Percentiles rank a stretch among this genome's conserved stretches.
Evolutionary conservation across 2,113 vertebrate species (phyloP).

Genomic region (Triplophysa rosa): DNA sequence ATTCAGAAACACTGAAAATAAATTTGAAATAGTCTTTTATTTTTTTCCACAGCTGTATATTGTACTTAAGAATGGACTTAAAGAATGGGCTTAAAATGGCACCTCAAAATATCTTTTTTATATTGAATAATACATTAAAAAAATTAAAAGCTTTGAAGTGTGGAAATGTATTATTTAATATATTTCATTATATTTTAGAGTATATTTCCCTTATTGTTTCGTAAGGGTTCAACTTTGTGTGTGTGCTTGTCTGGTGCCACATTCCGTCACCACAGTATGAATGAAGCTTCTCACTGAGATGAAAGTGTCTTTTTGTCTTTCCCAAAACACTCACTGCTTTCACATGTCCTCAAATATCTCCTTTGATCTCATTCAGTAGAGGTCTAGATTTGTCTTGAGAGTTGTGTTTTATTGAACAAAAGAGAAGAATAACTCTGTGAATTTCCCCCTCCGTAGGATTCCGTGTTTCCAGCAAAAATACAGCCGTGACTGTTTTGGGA

Average conservation of each 20-base stretch:
- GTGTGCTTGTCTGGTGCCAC: not conserved
- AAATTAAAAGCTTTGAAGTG: no score
- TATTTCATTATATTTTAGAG: no score
- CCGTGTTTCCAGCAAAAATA: conserved; percentile 37
- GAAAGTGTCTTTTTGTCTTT: not conserved
- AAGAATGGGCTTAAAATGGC: no score
- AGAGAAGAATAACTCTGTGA: conserved; percentile 23
- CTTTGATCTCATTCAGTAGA: conserved; percentile 33
- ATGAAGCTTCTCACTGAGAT: not conserved
- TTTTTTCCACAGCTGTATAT: no score
- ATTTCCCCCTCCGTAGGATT: conserved; percentile 22
- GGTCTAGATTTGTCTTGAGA: conserved; percentile 1
- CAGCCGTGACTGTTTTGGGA: conserved; percentile 38
- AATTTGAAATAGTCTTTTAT: no score
- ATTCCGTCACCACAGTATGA: not conserved
- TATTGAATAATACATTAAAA: no score
- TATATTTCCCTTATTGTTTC: no score
- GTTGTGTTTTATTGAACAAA: conserved; percentile 25
- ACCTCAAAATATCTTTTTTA: no score
- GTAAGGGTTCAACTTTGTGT: no score
- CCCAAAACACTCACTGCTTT: conserved; percentile 8
- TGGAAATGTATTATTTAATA: no score
- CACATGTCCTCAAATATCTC: not conserved
- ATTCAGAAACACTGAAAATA: no score
- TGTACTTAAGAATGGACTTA: no score